Conservation (phyloP, 2,888 invertebrate species). For the Apamea anceps region DNA sequence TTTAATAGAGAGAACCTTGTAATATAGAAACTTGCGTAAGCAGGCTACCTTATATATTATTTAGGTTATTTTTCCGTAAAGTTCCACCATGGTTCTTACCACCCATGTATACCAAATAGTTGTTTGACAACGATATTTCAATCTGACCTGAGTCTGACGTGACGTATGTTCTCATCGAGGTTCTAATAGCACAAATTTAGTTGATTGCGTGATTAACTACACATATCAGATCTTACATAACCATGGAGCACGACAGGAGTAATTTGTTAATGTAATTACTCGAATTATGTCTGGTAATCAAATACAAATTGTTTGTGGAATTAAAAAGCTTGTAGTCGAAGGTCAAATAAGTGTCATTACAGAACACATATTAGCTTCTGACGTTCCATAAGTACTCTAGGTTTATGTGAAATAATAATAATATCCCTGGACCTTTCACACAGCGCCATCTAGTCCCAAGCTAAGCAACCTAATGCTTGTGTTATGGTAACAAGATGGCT, state of each 20-base stretch:
- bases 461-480: too few relatives aligned
- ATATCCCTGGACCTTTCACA: too few relatives aligned
- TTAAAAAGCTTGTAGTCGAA: neutral
- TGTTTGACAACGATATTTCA: conserved; percentile 28
- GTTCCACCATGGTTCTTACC: neutral
- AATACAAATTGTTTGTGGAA: neutral
- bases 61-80: neutral
- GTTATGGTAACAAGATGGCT: too few relatives aligned
- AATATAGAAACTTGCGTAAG: too few relatives aligned
- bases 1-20: too few relatives aligned
- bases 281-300: conserved; percentile 15
- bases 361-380: neutral
- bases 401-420: neutral
- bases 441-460: too few relatives aligned
- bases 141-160: conserved; percentile 38
- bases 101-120: neutral
- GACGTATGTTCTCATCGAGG: conserved; percentile 32
- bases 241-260: conserved; percentile 17
- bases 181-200: conserved; percentile 54
- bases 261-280: conserved; percentile 48
- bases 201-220: conserved; percentile 57
- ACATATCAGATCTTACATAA: conserved; percentile 39
- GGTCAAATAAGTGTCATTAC: neutral
- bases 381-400: neutral
- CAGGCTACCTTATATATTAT: neutral